Evolutionary conservation across 1,140 invertebrate genomes (phyloP).

Genomic region (Calliphora vicina): DNA sequence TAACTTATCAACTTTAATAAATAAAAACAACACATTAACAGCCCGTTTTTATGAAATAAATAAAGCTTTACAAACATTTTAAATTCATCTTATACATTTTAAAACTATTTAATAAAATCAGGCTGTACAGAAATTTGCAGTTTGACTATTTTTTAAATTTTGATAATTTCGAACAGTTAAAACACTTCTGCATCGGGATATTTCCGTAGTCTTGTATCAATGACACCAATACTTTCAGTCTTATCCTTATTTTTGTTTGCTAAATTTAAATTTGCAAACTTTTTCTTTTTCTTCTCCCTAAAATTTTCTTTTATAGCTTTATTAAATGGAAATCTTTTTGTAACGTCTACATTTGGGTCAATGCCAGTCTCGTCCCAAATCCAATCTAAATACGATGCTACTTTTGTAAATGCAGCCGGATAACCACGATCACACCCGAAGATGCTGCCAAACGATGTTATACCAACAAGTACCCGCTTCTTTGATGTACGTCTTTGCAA

Average conservation of each 20-base stretch:
- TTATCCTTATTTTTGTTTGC: not conserved
- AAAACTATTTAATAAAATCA: too few relatives aligned
- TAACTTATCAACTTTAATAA: too few relatives aligned
- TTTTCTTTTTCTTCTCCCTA: not conserved
- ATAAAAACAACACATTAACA: too few relatives aligned
- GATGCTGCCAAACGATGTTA: conserved; percentile 67
- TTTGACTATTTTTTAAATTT: too few relatives aligned
- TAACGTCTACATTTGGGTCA: conserved; percentile 19
- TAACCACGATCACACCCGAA: conserved; percentile 66
- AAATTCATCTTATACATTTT: too few relatives aligned
- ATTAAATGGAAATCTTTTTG: not conserved
- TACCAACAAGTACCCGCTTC: conserved; percentile 63
- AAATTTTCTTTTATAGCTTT: not conserved
- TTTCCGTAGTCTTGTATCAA: conserved; percentile 3
- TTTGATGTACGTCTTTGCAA: conserved; percentile 53
- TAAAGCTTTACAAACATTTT: too few relatives aligned
- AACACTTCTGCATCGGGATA: conserved; percentile 9
- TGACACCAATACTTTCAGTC: conserved; percentile 7
- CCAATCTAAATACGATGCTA: conserved; percentile 68
- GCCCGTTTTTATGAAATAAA: too few relatives aligned
- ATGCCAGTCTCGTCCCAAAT: conserved; percentile 63
- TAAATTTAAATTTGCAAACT: not conserved
- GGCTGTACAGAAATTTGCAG: too few relatives aligned
- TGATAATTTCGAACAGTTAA: too few relatives aligned
- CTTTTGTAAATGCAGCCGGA: conserved; percentile 67